These are phyloP conservation scores for Stictonetta naevosa DNA, from an alignment of 2,113 vertebrate species.

Conservation along the genomic window DNA sequence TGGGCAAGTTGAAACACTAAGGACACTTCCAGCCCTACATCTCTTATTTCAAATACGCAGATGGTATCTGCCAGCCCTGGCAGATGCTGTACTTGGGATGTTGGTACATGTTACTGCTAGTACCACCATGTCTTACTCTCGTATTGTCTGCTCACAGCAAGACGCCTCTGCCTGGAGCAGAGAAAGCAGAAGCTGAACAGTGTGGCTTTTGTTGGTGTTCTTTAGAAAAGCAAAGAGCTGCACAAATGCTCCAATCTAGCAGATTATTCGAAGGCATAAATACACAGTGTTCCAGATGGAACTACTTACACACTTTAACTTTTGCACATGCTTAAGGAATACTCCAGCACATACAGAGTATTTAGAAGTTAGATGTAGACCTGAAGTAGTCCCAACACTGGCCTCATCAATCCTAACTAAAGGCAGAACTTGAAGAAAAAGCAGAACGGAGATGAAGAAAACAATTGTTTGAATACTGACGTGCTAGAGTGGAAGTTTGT, in stretches of 20 bases:
- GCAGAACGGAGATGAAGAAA: not conserved
- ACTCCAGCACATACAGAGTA: not conserved
- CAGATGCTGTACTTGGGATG: not conserved
- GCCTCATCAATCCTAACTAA: not conserved
- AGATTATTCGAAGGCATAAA: not conserved
- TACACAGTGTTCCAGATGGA: not conserved
- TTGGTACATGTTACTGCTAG: not conserved
- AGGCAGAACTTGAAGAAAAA: not conserved
- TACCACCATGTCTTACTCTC: not conserved
- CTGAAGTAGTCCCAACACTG: not conserved
- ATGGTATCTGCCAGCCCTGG: not conserved
- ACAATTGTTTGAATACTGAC: not conserved
- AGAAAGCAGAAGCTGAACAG: not conserved
- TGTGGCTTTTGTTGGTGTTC: not conserved
- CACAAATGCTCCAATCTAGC: not conserved
- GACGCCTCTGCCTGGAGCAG: not conserved
- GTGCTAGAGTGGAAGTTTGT: not conserved
- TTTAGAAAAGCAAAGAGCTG: not conserved
- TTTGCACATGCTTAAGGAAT: not conserved
- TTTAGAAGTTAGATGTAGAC: not conserved
- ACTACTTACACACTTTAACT: not conserved
- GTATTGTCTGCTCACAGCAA: not conserved
- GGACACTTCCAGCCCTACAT: not conserved
- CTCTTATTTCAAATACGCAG: not conserved
- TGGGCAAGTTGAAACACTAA: not conserved